Evolutionary conservation across 2,113 vertebrate species (phyloP).

Genomic region (Eupsittula cactorum): DNA sequence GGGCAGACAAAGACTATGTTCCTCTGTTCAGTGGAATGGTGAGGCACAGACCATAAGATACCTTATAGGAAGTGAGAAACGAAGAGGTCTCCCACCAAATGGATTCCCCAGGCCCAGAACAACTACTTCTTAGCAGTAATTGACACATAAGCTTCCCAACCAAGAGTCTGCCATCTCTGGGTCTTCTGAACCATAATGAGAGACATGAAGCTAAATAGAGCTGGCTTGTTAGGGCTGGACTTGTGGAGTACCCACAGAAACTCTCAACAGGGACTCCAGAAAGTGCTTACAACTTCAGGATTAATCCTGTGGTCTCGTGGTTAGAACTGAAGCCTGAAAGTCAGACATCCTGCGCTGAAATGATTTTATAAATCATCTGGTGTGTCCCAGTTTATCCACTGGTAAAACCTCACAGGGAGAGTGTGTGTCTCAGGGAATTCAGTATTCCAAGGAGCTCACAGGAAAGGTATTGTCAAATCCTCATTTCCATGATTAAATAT

Average conservation of each 20-base stretch:
- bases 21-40: not conserved
- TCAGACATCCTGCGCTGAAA: not conserved
- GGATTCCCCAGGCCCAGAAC: not conserved
- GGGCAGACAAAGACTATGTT: not conserved
- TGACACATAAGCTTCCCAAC: not conserved
- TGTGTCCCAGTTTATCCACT: not conserved
- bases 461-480: not conserved
- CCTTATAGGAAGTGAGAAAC: not conserved
- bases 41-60: not conserved
- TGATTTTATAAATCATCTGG: not conserved
- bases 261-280: not conserved
- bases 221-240: not conserved
- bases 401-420: not conserved
- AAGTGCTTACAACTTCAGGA: not conserved
- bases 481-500: not conserved
- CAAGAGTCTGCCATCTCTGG: not conserved
- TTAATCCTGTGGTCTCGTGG: not conserved
- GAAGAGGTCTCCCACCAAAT: not conserved
- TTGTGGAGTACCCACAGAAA: not conserved
- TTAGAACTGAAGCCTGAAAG: not conserved
- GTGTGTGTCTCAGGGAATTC: not conserved
- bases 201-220: not conserved
- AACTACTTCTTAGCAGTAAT: fast-evolving
- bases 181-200: fast-evolving
- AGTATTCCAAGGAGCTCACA: not conserved